A percentile compares a stretch with the other conserved stretches of the same genome.
These are phyloP conservation scores for Triplophysa yarkandensis DNA, from an alignment of 2,797 vertebrate species.

Conservation along the genomic window DNA sequence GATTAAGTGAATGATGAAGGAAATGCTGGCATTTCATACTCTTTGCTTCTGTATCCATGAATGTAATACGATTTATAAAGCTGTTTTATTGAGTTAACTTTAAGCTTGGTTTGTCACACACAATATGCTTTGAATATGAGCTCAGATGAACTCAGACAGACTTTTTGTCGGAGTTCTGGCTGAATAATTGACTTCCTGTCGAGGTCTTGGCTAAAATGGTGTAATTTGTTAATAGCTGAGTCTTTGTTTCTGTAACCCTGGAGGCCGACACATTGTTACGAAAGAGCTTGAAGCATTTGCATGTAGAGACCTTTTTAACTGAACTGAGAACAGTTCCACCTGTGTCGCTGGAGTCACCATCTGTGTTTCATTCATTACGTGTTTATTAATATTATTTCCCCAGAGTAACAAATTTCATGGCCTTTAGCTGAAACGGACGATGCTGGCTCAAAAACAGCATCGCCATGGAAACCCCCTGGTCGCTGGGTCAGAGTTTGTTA, in stretches of 20 bases:
- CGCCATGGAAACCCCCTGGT: slow-evolving; percentile 50
- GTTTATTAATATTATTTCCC: slow-evolving; percentile 26
- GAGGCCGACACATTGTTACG: background rate
- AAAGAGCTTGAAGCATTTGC: background rate
- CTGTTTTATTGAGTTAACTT: background rate
- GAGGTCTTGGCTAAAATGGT: slow-evolving; percentile 14
- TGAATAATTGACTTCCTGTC: slow-evolving; percentile 26
- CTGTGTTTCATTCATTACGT: slow-evolving; percentile 32
- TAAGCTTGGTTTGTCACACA: slow-evolving; percentile 6
- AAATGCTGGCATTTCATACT: background rate
- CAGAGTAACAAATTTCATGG: background rate
- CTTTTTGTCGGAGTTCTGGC: slow-evolving; percentile 9
- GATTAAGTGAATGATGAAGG: too few relatives aligned
- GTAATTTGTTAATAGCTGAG: background rate
- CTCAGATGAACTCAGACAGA: background rate
- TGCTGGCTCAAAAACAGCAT: slow-evolving; percentile 15
- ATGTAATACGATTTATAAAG: background rate
- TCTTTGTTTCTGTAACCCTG: slow-evolving; percentile 27
- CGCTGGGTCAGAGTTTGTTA: slow-evolving; percentile 29
- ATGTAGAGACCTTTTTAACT: background rate
- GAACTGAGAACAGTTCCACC: slow-evolving; percentile 28
- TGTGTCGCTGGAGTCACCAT: slow-evolving; percentile 9
- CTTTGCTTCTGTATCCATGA: background rate
- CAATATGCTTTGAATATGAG: background rate
- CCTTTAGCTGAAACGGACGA: slow-evolving; percentile 10